These are phyloP conservation scores for Oppia nitens DNA, from an alignment of 1,140 invertebrate species.

Conservation along the genomic window DNA sequence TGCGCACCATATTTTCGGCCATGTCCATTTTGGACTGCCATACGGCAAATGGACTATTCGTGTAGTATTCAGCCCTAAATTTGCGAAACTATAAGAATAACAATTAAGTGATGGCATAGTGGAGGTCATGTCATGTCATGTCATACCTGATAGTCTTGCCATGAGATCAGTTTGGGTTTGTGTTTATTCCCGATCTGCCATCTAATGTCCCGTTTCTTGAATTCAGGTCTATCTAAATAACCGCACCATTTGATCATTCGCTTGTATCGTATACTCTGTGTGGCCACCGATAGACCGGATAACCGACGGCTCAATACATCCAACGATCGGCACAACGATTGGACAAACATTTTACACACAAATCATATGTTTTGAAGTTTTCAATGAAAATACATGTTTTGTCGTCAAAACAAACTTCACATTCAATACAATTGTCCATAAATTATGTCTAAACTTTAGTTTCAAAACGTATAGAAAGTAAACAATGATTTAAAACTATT, in stretches of 20 bases:
- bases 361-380: too few relatives aligned
- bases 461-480: too few relatives aligned
- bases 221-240: slow-evolving; percentile 9
- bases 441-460: too few relatives aligned
- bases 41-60: background rate
- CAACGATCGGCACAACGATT: too few relatives aligned
- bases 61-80: background rate
- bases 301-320: too few relatives aligned
- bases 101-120: background rate
- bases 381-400: too few relatives aligned
- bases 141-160: slow-evolving; percentile 12
- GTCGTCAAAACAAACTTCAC: too few relatives aligned
- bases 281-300: too few relatives aligned
- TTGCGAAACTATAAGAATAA: slow-evolving; percentile 1
- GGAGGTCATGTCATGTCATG: background rate
- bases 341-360: too few relatives aligned
- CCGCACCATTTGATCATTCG: slow-evolving; percentile 7
- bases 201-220: slow-evolving; percentile 10
- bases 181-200: slow-evolving; percentile 2
- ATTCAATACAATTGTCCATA: too few relatives aligned
- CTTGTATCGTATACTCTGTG: too few relatives aligned
- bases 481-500: too few relatives aligned
- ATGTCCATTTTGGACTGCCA: slow-evolving; percentile 13
- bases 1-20: slow-evolving; percentile 8
- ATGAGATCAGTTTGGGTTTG: slow-evolving; percentile 7